phyloP scores from a whole-genome alignment of 2,797 vertebrate species.

The Accipiter fasciatus region DNA sequence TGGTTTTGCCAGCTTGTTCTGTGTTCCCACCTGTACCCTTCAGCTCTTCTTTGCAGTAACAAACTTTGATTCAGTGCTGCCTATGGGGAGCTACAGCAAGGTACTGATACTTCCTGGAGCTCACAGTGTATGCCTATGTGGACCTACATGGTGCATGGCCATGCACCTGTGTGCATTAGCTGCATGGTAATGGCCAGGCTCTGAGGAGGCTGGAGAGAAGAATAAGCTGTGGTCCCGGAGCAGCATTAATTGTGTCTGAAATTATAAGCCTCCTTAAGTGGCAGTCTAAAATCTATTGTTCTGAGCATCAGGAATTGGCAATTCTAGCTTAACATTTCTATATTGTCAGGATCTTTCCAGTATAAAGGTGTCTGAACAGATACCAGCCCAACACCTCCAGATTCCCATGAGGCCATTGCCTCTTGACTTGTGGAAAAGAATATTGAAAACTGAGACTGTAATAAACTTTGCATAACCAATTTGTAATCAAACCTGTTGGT shows the following conservation, averaged over 20 bases:
- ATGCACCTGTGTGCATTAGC: not conserved
- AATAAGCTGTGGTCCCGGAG: not conserved
- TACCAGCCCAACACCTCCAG: not conserved
- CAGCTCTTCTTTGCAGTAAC: not conserved
- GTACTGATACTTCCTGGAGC: not conserved
- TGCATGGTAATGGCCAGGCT: not conserved
- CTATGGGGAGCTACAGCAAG: not conserved
- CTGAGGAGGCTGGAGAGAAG: not conserved
- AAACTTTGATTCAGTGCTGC: not conserved
- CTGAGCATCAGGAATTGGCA: not conserved
- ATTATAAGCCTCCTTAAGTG: not conserved
- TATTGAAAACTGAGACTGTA: not conserved
- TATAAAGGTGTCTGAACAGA: not conserved
- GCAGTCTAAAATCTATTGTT: not conserved
- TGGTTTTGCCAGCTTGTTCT: not conserved
- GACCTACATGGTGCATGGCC: fast-evolving
- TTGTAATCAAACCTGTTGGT: too few species aligned
- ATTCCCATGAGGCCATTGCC: not conserved
- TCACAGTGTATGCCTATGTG: not conserved
- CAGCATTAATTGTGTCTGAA: not conserved
- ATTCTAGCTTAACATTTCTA: not conserved
- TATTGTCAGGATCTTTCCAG: not conserved
- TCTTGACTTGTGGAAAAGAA: not conserved
- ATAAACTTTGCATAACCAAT: too few species aligned
- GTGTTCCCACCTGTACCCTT: not conserved